A percentile compares a stretch with the other conserved stretches of the same genome.
Evolutionary conservation across 2,113 vertebrate species (phyloP).

Genomic region (Mohoua ochrocephala): DNA sequence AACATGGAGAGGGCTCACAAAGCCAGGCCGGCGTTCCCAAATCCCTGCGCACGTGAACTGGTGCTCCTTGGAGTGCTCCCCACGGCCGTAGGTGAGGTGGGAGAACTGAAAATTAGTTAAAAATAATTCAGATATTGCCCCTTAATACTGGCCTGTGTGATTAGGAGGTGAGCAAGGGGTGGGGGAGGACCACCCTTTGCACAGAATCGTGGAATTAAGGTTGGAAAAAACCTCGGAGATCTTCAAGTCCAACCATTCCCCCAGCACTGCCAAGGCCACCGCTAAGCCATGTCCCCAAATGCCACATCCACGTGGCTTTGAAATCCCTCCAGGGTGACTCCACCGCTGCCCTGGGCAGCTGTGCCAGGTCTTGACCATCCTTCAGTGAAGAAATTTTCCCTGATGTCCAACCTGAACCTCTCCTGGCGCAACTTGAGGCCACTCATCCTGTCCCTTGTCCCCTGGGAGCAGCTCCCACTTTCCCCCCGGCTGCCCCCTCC

Average conservation of each 20-base stretch:
- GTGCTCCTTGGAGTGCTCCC: neutral
- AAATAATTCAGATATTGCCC: neutral
- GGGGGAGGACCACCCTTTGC: neutral
- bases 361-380: neutral
- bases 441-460: neutral
- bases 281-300: neutral
- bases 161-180: neutral
- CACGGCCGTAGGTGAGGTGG: neutral
- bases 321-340: neutral
- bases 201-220: neutral
- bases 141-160: neutral
- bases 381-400: no score
- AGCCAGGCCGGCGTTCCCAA: neutral
- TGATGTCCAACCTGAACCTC: neutral
- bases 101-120: neutral
- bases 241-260: neutral
- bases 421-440: neutral
- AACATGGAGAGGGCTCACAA: neutral
- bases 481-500: neutral
- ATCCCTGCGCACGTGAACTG: neutral
- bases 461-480: neutral
- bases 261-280: neutral
- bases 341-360: neutral
- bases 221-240: neutral
- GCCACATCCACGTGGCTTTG: neutral